A percentile compares a stretch with the other conserved stretches of the same genome.
Conservation (phyloP, 2,797 vertebrate species). For the Ambastaia sidthimunki region DNA sequence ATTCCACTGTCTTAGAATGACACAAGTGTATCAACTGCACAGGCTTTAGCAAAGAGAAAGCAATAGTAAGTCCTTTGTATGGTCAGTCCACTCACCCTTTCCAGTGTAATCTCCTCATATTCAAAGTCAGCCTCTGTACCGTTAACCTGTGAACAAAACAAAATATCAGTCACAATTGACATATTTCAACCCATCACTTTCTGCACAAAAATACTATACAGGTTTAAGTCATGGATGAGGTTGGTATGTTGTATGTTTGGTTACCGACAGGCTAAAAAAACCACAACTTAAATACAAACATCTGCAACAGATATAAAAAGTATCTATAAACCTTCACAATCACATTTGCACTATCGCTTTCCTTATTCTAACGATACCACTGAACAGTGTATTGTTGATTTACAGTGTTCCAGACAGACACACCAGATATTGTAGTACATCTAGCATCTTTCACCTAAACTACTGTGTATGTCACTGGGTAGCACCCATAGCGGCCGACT, state of each 20-base stretch:
- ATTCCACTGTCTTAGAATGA: neutral
- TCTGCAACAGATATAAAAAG: neutral
- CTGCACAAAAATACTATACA: neutral
- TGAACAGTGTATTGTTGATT: neutral
- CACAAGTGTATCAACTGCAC: neutral
- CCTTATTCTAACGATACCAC: neutral
- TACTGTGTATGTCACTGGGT: neutral
- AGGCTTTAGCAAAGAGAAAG: neutral
- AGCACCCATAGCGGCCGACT: neutral
- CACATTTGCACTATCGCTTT: neutral
- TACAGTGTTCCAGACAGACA: neutral
- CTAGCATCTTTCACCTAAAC: too few relatives aligned
- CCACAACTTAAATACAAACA: neutral
- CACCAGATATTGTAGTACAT: too few relatives aligned
- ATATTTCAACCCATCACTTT: too few relatives aligned
- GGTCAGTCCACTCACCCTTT: slow-evolving; percentile 83
- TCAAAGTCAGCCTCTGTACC: slow-evolving; percentile 95
- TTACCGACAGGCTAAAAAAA: neutral
- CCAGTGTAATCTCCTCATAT: slow-evolving; percentile 97
- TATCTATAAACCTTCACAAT: neutral
- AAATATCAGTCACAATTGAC: neutral
- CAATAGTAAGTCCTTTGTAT: neutral
- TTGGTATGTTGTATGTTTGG: neutral
- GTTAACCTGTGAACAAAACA: slow-evolving; percentile 82
- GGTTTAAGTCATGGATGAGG: neutral